These are phyloP conservation scores for Mastigias papua DNA, from an alignment of 30 jellyfish, hydroid and myxozoan genomes.

Conservation along the genomic window DNA sequence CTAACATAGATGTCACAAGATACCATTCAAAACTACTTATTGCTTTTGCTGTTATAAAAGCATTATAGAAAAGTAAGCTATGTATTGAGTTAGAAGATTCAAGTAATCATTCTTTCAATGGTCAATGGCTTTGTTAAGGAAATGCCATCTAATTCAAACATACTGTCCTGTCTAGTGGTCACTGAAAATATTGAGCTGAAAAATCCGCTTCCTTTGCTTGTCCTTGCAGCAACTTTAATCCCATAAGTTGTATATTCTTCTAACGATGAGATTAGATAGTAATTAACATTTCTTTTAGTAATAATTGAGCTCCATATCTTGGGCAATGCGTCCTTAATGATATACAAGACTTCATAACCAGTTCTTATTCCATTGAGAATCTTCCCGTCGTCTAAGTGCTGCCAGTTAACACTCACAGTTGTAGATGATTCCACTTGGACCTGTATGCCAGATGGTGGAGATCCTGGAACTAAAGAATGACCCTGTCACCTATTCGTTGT, in stretches of 20 bases:
- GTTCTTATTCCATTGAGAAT: slow-evolving; percentile 4
- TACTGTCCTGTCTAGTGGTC: slow-evolving; percentile 5
- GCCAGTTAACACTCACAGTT: neutral
- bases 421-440: neutral
- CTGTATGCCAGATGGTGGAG: neutral
- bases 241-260: slow-evolving; percentile 13
- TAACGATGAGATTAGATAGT: neutral
- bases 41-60: too few species aligned
- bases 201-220: slow-evolving; percentile 26
- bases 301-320: neutral
- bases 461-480: neutral
- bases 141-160: too few species aligned
- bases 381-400: neutral
- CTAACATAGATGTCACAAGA: too few species aligned
- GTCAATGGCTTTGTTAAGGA: too few species aligned
- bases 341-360: slow-evolving; percentile 3
- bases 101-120: too few species aligned
- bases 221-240: slow-evolving; percentile 6
- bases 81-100: too few species aligned
- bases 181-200: neutral
- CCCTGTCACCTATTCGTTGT: too few species aligned
- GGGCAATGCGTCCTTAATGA: neutral
- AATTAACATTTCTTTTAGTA: neutral
- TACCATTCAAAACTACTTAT: too few species aligned
- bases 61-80: too few species aligned